Evolutionary conservation across 2,888 invertebrate species (phyloP), one percentile per base, ranked within the genome.

Genomic region (Acleris laterana): DNA sequence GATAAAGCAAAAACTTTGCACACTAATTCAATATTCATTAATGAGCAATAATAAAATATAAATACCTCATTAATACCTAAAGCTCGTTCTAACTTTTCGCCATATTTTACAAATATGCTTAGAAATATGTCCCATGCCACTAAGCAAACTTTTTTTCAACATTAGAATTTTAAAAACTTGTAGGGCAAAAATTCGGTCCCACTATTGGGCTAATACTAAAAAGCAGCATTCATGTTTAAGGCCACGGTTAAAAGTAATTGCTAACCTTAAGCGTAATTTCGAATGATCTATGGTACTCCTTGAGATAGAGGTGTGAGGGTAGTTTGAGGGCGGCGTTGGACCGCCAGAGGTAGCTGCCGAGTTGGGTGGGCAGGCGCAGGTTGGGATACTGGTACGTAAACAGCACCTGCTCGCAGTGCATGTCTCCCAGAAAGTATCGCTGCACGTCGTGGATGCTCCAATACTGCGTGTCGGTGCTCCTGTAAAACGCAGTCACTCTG

Each of bases 401-500:
- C 9, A 90, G 71, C 3, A 85, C 81, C 69, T 83, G 68, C 60
- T 89, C 88, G 69, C 92, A 92, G 68, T 92, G 91, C 44, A 83
- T 51, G 1, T 85, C 80, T 2, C 84, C 84, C 9, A 77, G 55
- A 62, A 83, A 84, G 68, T 90, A 91, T 0, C 91, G 82, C 64
- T 90, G 90, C 5, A 85, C 89, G 57, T 90, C 88, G 60, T 86
- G 82, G 22, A 91, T 89, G 3, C 83, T 80, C 90, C 89, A 90
- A 73, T 84, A 88, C 0, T 82, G 77, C 0, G 84, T 74, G 51
- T 89, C 81, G 3, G 81, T 83, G 50, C 80, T 81, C 73, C 90
- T 90, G 73, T 11, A 48, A 19, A 9, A 38, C 11, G 13, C 38
- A 13, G 38, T 38, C 38, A 38, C 1, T 4, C 13, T 3, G 38